These are phyloP conservation scores for Calycopis cecrops DNA, from an alignment of 1,140 invertebrate genomes.

Conservation along the genomic window DNA sequence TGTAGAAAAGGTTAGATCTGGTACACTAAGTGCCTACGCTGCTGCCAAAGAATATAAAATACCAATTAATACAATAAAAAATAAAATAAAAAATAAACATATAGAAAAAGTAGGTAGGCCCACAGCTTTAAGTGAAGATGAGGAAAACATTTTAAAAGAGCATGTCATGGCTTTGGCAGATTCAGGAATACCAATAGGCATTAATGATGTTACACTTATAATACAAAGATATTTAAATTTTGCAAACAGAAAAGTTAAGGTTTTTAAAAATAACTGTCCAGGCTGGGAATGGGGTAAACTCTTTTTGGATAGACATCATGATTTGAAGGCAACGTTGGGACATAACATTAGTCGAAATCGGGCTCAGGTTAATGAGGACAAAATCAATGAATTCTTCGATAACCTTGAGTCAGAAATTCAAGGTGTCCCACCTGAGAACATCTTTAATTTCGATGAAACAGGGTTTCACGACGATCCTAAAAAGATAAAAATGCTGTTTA, in stretches of 20 bases:
- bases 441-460: slow-evolving; percentile 18
- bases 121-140: slow-evolving; percentile 4
- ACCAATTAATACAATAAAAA: slow-evolving; percentile 8
- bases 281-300: slow-evolving; percentile 7
- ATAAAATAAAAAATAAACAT: slow-evolving; percentile 11
- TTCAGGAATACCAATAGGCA: slow-evolving; percentile 2
- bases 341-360: slow-evolving; percentile 2
- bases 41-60: slow-evolving; percentile 8
- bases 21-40: slow-evolving; percentile 1
- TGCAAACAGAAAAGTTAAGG: not conserved
- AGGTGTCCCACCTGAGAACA: slow-evolving; percentile 12
- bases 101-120: slow-evolving; percentile 13
- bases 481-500: slow-evolving; percentile 25
- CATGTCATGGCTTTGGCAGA: slow-evolving; percentile 6
- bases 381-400: slow-evolving; percentile 4
- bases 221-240: slow-evolving; percentile 7
- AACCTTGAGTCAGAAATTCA: slow-evolving; percentile 1
- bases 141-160: slow-evolving; percentile 5
- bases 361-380: slow-evolving; percentile 9
- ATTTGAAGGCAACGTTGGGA: slow-evolving; percentile 8
- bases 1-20: slow-evolving; percentile 8
- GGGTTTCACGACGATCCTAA: slow-evolving; percentile 28
- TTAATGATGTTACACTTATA: slow-evolving; percentile 12
- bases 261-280: slow-evolving; percentile 8
- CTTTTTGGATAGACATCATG: slow-evolving; percentile 5